phyloP scores from a whole-genome alignment of 1,140 invertebrate species.

The Drosophila athabasca region DNA sequence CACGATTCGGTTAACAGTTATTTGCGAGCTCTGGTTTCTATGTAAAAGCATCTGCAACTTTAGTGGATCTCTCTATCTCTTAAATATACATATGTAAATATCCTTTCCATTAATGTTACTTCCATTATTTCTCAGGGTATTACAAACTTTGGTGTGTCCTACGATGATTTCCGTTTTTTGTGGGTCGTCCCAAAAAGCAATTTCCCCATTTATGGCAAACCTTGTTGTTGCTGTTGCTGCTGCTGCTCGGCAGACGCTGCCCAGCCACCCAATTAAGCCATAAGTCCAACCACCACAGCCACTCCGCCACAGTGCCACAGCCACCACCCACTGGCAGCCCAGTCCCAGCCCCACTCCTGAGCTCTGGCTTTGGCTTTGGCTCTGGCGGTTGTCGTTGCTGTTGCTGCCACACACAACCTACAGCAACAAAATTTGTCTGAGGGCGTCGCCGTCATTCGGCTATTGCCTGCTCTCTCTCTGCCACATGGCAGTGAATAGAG shows the following conservation, averaged over 20 bases:
- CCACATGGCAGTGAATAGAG: too few relatives aligned
- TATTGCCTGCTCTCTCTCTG: constrained; percentile 12
- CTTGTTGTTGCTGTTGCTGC: constrained; percentile 17
- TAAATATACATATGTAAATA: too few relatives aligned
- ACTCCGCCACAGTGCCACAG: constrained; percentile 4
- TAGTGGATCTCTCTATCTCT: too few relatives aligned
- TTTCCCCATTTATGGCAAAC: constrained; percentile 66
- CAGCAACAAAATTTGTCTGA: constrained; percentile 79
- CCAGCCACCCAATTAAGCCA: constrained; percentile 81
- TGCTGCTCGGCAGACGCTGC: constrained; percentile 68
- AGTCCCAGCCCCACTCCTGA: neutral
- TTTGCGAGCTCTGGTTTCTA: too few relatives aligned
- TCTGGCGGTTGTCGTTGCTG: constrained; percentile 2
- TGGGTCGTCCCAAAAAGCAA: constrained; percentile 65
- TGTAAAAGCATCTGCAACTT: too few relatives aligned
- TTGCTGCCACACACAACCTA: constrained; percentile 68
- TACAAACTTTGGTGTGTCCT: too few relatives aligned
- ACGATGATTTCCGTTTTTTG: neutral
- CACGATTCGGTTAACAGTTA: too few relatives aligned
- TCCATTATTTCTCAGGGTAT: too few relatives aligned
- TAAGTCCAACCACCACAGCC: constrained; percentile 55
- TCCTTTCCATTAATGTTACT: too few relatives aligned
- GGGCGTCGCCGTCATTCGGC: constrained; percentile 63
- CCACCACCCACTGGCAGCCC: neutral
- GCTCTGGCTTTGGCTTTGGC: constrained; percentile 16